phyloP scores from a whole-genome alignment of 2,888 invertebrate species.

The Macaria liturata region DNA sequence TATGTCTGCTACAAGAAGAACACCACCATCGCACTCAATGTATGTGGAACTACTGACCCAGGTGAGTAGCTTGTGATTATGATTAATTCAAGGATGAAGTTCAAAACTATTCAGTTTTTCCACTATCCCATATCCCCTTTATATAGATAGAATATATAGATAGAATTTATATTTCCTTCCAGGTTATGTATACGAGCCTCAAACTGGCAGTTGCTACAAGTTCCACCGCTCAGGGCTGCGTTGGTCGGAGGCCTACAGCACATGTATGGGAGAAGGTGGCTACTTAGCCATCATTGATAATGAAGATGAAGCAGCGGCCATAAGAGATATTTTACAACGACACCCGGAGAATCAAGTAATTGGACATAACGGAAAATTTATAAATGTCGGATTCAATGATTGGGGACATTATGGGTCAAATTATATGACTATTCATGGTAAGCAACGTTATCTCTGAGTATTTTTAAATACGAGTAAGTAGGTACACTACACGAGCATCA shows the following conservation, averaged over 20 bases:
- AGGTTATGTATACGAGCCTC: neutral
- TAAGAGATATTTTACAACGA: neutral
- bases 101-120: no score
- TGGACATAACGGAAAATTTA: neutral
- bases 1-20: conserved; percentile 1
- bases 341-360: neutral
- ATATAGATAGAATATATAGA: no score
- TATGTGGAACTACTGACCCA: neutral
- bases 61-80: neutral
- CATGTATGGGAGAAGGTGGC: conserved; percentile 33
- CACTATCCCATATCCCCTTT: no score
- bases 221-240: conserved; percentile 28
- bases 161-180: neutral
- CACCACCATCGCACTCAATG: neutral
- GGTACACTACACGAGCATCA: no score
- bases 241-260: conserved; percentile 29
- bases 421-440: neutral
- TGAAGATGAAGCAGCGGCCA: neutral
- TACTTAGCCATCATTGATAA: conserved; percentile 8
- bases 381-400: neutral
- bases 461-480: no score
- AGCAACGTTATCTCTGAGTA: neutral
- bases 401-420: neutral
- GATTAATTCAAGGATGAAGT: neutral
- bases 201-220: conserved; percentile 37